Evolutionary conservation across 2,113 vertebrate genomes (phyloP), one percentile per base, ranked within the genome.

Genomic region (Ranitomeya imitator): DNA sequence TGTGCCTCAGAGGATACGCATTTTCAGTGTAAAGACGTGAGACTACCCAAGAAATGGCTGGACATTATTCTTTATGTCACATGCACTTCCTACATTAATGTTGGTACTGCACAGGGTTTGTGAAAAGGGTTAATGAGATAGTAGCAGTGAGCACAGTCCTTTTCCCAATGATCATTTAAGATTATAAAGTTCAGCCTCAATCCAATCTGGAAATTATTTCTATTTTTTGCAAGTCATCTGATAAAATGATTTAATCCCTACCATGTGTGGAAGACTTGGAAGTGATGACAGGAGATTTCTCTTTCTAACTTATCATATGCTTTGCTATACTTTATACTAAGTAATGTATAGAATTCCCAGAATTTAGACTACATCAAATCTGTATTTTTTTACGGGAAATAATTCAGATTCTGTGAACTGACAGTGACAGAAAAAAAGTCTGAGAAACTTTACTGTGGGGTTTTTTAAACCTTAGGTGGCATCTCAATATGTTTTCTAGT

Each of bases 321-420:
- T 45, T 51, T 52, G 37, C 45, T 21, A 37, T 76, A 52, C 37
- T 74, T 45, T 14, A 71, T 26, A 26, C 23, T 16, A 6, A 73
- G 31, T 16, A 15, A 73, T 74, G 14, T 74, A 2, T 15, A 74
- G 71, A 74, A 74, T 76, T 76, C 73, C 73, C 37, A 76, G 51
- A 37, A 4, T 76, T 52, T 52, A 6, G 2, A 21, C 0, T 76
- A 37, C 37, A 52, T 51, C 31, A 21, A 19, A 76, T 76, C 45
- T 52, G 45, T 18, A 76, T 76, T 76, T 76, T 76, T 45, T 37
- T 16, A 76, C 51, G 73, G 45, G 73, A 76, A 76, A 51, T 76
- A 9, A 5, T 52, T 21, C 10, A 52, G 7, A 52, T 18, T 37
- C 8, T 19, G 71, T 74, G 73, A 52, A 52, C 37, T 19, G 73